Evolutionary conservation across 1,140 invertebrate genomes (phyloP).

Genomic region (Megalopta genalis): DNA sequence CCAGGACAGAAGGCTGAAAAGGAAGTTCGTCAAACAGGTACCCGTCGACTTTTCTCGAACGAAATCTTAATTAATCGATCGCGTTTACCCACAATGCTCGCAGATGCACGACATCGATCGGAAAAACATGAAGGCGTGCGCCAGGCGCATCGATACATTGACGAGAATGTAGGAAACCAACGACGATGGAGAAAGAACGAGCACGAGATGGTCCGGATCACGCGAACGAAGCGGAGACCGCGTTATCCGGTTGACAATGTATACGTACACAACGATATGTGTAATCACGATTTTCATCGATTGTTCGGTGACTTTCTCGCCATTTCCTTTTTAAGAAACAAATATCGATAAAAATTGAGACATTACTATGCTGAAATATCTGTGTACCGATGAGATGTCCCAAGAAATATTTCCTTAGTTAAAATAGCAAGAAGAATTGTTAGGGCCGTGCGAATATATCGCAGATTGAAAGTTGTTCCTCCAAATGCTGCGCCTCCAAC

Average conservation of each 20-base stretch:
- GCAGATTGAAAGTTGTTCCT: too few relatives aligned
- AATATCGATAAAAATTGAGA: too few relatives aligned
- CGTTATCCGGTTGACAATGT: background rate
- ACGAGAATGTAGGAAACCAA: background rate
- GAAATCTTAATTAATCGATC: background rate
- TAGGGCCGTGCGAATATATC: too few relatives aligned
- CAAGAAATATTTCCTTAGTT: background rate
- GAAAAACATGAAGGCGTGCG: constrained; percentile 50
- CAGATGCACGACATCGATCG: constrained; percentile 61
- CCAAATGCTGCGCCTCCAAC: too few relatives aligned
- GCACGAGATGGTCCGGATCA: background rate
- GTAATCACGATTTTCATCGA: background rate
- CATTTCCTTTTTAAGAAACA: too few relatives aligned
- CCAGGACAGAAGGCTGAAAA: constrained; percentile 57
- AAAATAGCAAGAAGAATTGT: too few relatives aligned
- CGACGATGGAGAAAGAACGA: background rate
- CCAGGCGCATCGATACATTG: constrained; percentile 26
- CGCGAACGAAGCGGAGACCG: background rate
- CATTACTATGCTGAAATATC: too few relatives aligned
- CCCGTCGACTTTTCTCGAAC: too few relatives aligned
- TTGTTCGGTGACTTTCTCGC: too few relatives aligned
- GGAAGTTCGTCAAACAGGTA: constrained; percentile 57
- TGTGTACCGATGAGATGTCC: background rate
- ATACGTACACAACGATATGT: background rate
- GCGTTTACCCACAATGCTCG: background rate